phyloP scores from a whole-genome alignment of 2,113 vertebrate species.

The Austrofundulus limnaeus region DNA sequence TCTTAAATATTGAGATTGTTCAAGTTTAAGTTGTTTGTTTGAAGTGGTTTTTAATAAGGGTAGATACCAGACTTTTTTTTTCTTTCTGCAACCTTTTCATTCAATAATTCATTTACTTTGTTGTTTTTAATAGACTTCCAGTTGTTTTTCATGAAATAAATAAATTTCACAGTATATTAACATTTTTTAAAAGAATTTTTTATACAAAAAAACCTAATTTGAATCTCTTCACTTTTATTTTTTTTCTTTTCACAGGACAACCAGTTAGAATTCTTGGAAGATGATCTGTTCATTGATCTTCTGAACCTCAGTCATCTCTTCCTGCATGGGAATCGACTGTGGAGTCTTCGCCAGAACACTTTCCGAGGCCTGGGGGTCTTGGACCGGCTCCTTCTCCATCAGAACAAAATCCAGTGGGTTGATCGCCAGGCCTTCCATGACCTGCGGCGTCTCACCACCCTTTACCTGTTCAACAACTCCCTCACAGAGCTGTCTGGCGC shows the following conservation, averaged over 20 bases:
- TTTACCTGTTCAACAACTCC: conserved; percentile 97
- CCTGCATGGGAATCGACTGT: conserved; percentile 92
- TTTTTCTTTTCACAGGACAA: conserved; percentile 80
- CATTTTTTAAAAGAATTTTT: too few species aligned
- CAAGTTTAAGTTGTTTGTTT: too few species aligned
- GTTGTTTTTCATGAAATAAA: too few species aligned
- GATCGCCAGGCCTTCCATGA: conserved; percentile 92
- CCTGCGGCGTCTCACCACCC: conserved; percentile 90
- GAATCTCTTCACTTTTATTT: conserved; percentile 4
- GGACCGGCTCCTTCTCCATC: conserved; percentile 93
- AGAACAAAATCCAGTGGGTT: conserved; percentile 94
- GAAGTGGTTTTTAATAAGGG: too few species aligned
- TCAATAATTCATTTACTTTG: too few species aligned
- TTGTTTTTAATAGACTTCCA: too few species aligned
- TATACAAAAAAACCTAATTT: too few species aligned
- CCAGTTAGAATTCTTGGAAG: conserved; percentile 93
- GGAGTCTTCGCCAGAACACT: conserved; percentile 92
- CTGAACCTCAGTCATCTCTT: conserved; percentile 98
- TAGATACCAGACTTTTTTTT: too few species aligned
- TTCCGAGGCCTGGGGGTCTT: conserved; percentile 94
- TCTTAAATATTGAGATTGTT: too few species aligned
- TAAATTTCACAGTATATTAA: too few species aligned
- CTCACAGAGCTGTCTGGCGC: conserved; percentile 87
- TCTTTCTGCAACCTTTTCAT: too few species aligned
- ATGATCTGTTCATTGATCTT: conserved; percentile 94